Evolutionary conservation across 2,797 vertebrate species (phyloP).

Genomic region (Petrocephalus sullivani): DNA sequence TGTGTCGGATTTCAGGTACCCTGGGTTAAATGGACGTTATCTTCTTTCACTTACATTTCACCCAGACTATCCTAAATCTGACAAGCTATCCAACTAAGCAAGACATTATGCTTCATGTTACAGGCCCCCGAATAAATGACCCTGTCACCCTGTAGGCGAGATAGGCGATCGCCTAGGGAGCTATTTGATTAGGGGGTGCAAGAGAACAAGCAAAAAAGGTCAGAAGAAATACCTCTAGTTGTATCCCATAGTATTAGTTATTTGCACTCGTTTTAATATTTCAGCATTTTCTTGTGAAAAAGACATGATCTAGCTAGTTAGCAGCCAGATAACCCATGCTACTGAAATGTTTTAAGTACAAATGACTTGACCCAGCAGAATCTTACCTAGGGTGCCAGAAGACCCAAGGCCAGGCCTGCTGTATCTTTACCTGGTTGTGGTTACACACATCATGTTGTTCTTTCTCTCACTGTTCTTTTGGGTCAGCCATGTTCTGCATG

Average conservation of each 20-base stretch:
- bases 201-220: neutral
- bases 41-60: neutral
- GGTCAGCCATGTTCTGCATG: neutral
- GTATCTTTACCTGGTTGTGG: neutral
- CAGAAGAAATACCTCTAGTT: neutral
- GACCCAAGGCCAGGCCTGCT: neutral
- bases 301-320: neutral
- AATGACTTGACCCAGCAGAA: neutral
- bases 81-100: neutral
- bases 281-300: neutral
- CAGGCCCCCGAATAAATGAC: neutral
- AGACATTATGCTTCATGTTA: neutral
- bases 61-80: neutral
- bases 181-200: neutral
- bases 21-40: neutral
- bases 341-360: neutral
- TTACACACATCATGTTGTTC: neutral
- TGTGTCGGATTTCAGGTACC: neutral
- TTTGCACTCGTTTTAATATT: neutral
- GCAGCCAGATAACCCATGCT: neutral
- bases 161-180: neutral
- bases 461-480: neutral
- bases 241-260: neutral
- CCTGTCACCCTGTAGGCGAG: neutral
- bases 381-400: neutral